Evolutionary conservation across 2,113 vertebrate species (phyloP), one percentile per base, ranked within the genome.

Genomic region (Coracopsis vasa): DNA sequence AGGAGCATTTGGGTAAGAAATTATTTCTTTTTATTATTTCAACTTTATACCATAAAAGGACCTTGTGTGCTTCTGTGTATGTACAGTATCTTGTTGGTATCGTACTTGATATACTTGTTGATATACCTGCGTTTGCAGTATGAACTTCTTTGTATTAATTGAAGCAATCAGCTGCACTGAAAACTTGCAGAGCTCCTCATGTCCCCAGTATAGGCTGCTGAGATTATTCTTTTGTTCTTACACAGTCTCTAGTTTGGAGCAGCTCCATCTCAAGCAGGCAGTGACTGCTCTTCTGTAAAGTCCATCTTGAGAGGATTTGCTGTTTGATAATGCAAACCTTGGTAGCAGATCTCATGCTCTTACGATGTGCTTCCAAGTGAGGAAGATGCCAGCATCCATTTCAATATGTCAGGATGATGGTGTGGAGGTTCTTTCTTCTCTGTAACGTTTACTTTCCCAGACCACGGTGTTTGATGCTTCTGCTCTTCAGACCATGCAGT

Each of bases 1-100:
- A 42, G 84, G 47, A 72, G 41, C 85, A 5, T 53, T 13, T 69
- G 66, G 80, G 96, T 97, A 95, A 96, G 94, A 58, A 80, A 67
- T 33, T 5, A 2, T 31, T 16, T 12, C 19, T 62, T 53, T 54
- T 70, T 13, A 14, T 61, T 39, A 67, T 85, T 85, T 67, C 19
- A 65, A 42, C 27, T 45, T n/a, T 44, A 6, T 62, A 53, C 80
- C 6, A 41, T 56, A 23, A 69, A 88, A 86, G 27, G 8, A 73
- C 69, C 12, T 54, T 0, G 3, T 65, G 64, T 72, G 24, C 31
- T 69, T 83, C 80, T 69, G 21, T 69, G 25, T 33, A 28, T 33
- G 16, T 33, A 44, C 8, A 12, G 13, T 51, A 65, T 27, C 23
- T 27, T 51, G 11, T 60, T 69, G 54, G 14, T 21, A n/a, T 14